Evolutionary conservation across 2,888 invertebrate genomes (phyloP).

Genomic region (Hanleya hanleyi): DNA sequence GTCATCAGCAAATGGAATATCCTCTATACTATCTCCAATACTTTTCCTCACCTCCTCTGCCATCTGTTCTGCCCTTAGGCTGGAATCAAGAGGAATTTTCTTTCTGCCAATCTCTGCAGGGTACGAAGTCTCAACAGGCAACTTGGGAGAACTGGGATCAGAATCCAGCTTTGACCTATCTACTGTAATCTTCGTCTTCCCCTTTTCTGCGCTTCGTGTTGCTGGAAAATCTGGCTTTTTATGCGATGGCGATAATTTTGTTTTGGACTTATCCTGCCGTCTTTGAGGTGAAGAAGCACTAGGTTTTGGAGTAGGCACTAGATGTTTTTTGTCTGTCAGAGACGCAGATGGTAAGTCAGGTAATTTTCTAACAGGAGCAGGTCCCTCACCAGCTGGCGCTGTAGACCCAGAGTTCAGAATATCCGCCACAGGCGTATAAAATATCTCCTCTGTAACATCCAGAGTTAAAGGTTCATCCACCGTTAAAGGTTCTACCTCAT

Average conservation of each 20-base stretch:
- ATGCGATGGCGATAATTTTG: background rate
- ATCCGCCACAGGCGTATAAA: conserved; percentile 22
- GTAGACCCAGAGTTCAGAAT: background rate
- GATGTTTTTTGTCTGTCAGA: background rate
- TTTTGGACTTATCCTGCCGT: background rate
- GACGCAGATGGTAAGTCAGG: background rate
- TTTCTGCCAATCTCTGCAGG: conserved; percentile 40
- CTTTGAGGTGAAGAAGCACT: background rate
- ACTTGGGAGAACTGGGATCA: conserved; percentile 15
- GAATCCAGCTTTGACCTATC: conserved; percentile 50
- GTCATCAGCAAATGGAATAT: conserved; percentile 65
- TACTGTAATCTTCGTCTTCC: conserved; percentile 50
- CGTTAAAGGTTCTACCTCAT: background rate
- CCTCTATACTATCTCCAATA: conserved; percentile 47
- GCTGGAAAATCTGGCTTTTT: background rate
- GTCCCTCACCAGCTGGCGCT: background rate
- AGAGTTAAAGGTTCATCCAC: background rate
- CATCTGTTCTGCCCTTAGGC: conserved; percentile 40
- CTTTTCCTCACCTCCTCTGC: conserved; percentile 39
- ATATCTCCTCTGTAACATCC: conserved; percentile 21
- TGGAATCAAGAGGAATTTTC: conserved; percentile 57
- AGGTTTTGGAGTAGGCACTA: background rate
- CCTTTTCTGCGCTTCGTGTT: background rate
- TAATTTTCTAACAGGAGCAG: background rate
- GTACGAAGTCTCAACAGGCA: conserved; percentile 29